Base-by-base conservation (phyloP, 2,888 invertebrate species). In the Griposia aprilina region DNA sequence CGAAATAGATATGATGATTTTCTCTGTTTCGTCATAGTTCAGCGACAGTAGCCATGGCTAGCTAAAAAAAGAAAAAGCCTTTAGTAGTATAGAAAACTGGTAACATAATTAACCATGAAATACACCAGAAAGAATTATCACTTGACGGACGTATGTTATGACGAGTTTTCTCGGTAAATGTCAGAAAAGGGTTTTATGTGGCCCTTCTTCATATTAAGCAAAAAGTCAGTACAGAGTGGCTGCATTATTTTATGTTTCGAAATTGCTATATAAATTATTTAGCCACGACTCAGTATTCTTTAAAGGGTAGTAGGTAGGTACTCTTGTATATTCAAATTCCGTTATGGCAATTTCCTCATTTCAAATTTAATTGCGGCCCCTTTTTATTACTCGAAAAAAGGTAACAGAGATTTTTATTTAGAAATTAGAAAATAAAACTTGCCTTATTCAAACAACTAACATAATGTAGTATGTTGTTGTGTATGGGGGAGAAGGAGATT, bases 131-230 rank as follows among this genome's bases (percentile, higher is more conserved):
- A 17, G 10, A 48, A 20, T 41, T 41, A 45, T 45, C 50, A 36
- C 17, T 57, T 15, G n/a, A 62, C 7, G 8, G 41, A 60, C 60
- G 55, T 41, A 50, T 76, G 76, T 67, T 70, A 67, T 60, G 41
- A 45, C 5, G 36, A 57, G 7, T 71, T 76, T 57, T 36, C 30
- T 45, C n/a, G 5, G 30, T 57, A 66, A 67, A 62, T 45, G 23
- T 10, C 62, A 45, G 76, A 63, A 67, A 76, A 76, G 62, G 67
- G 76, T 70, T 26, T 30, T 26, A 2, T 68, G 10, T 20, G 17
- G 17, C 50, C 68, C 1, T 52, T 60, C 20, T 55, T 66, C 23
- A 52, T 73, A 26, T 36, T 23, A 48, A 72, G 36, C 10, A 48
- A n/a, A 67, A 67, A 50, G 20, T 4, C 4, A 26, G 45, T 52